Base-by-base conservation (phyloP, 2,888 invertebrate genomes). In the Drosophila tanythrix region DNA sequence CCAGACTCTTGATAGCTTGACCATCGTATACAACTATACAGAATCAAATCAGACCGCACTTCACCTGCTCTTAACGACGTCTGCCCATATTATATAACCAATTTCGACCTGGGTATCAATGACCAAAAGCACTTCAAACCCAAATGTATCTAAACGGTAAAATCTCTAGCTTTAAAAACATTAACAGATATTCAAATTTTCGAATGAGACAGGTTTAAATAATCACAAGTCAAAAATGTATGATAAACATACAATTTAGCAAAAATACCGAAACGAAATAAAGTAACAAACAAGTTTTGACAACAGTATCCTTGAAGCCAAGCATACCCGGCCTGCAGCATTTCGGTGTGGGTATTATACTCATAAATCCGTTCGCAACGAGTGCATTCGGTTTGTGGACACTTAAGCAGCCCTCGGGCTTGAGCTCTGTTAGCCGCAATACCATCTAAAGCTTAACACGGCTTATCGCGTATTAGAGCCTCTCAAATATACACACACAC, bases 381-480 rank as follows among this genome's bases (percentile, higher is more conserved):
- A 18, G 18, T 27, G 25, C 18, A 36, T 55, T 55, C 21, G 10
- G 8, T 5, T 46, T 25, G 53, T 21, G 21, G 31, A 53, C 18
- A 36, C 35, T 35, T 25, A 3, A 15, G 25, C 10, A 21, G 2
- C 15, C 46, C 25, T 21, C 35, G 25, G 35, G 18, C 6, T 33
- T 0, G 33, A 25, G 25, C 46, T 57, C 31, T 21, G 38, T 10
- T 18, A 27, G 5, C 50, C 50, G 10, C 43, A 51, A n/a, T 25
- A 25, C 40, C 13, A n/a, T n/a, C 15, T 36, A 13, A 38, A 46
- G 27, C 46, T 38, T 38, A 46, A 33, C n/a, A 27, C 21, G 11
- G 18, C 53, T 67, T 40, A 21, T 51, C 36, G 29, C 25, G 33
- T 21, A 25, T 70, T 43, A 56, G 43, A 36, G 31, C 35, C 57